Evolutionary conservation across 1,140 invertebrate species (phyloP).

Genomic region (Delia radicum): DNA sequence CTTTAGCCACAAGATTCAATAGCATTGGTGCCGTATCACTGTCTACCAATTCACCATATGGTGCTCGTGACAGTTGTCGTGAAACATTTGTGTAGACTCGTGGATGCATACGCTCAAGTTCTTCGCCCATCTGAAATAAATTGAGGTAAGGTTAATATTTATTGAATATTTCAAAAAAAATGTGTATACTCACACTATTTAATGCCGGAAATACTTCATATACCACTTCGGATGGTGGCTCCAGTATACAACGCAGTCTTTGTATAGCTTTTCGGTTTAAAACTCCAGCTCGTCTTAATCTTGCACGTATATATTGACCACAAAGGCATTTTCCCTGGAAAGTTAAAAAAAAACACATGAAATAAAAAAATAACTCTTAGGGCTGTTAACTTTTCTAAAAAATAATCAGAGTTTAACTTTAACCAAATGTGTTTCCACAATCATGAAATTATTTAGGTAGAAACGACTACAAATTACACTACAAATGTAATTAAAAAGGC

Average conservation of each 20-base stretch:
- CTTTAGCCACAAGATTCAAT: constrained; percentile 63
- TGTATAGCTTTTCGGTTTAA: constrained; percentile 52
- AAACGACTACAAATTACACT: too few species aligned
- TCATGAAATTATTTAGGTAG: too few species aligned
- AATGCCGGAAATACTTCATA: constrained; percentile 54
- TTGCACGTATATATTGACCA: constrained; percentile 50
- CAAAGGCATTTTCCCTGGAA: constrained; percentile 52
- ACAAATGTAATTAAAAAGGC: too few species aligned
- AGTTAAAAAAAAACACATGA: constrained; percentile 23
- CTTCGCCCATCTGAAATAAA: constrained; percentile 48
- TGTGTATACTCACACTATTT: constrained; percentile 41
- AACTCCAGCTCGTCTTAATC: constrained; percentile 48
- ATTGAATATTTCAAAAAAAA: neutral
- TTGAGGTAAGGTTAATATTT: neutral
- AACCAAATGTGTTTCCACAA: too few species aligned
- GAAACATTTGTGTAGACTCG: constrained; percentile 64
- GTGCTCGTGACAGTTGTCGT: constrained; percentile 59
- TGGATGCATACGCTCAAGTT: constrained; percentile 68
- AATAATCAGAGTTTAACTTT: too few species aligned
- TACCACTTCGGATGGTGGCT: constrained; percentile 49
- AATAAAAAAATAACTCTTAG: too few species aligned
- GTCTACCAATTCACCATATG: constrained; percentile 59
- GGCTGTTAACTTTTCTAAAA: too few species aligned
- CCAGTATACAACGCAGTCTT: constrained; percentile 48
- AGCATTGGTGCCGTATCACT: constrained; percentile 62